Conservation (phyloP, 2,113 vertebrate genomes). For the Ptyas mucosa region DNA sequence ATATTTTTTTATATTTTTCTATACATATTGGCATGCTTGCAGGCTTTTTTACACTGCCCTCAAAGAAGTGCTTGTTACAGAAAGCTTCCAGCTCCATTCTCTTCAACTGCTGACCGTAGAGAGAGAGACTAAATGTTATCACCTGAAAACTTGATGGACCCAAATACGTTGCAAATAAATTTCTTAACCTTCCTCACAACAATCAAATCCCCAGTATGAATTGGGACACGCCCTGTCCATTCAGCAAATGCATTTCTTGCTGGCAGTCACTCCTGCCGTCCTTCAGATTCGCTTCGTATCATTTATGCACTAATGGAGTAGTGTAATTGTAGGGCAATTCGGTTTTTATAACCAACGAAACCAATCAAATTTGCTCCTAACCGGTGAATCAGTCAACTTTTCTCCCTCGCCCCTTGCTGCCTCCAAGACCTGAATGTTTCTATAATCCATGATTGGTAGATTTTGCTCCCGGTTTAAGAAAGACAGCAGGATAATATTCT, state of each 20-base stretch:
- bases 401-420: neutral
- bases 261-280: neutral
- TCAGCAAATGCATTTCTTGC: conserved; percentile 8
- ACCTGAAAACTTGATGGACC: conserved; percentile 58
- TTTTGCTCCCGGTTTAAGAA: neutral
- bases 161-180: conserved; percentile 44
- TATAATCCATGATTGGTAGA: neutral
- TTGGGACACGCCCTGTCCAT: neutral
- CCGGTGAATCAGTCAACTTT: neutral
- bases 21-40: conserved; percentile 61
- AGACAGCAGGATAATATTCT: no score
- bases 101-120: conserved; percentile 62
- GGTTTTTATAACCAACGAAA: neutral
- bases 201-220: neutral
- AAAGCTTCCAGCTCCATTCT: conserved; percentile 27
- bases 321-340: neutral
- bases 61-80: conserved; percentile 67
- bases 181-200: neutral
- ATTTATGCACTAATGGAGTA: neutral
- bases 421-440: neutral
- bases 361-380: neutral
- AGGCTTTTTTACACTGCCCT: conserved; percentile 64
- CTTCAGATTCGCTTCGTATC: neutral
- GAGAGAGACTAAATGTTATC: conserved; percentile 66
- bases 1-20: conserved; percentile 75